Conservation (phyloP, 2,888 invertebrate species). For the Elaeidobius kamerunicus region DNA sequence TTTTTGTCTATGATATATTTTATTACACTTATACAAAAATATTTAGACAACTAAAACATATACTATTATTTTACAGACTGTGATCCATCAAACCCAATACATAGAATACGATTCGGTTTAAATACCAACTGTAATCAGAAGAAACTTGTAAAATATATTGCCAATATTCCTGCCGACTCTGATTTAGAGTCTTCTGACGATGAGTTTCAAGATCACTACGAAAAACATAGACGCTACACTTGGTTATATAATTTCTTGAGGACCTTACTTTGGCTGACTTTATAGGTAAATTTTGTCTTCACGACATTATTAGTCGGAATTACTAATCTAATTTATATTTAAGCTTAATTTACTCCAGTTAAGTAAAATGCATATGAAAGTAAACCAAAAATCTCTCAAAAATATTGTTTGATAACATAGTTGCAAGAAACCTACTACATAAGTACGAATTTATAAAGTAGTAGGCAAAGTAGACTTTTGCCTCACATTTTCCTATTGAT, state of each 20-base stretch:
- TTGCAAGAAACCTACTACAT: too few species aligned
- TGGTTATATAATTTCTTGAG: constrained; percentile 57
- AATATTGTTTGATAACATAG: too few species aligned
- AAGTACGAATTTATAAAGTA: too few species aligned
- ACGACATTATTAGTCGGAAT: not conserved
- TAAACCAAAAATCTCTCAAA: too few species aligned
- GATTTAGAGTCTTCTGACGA: constrained; percentile 32
- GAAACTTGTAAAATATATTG: constrained; percentile 58
- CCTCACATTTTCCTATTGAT: too few species aligned
- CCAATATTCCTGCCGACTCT: constrained; percentile 46
- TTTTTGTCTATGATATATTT: too few species aligned
- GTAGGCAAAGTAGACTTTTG: too few species aligned
- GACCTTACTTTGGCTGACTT: constrained; percentile 62
- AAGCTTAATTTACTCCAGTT: not conserved
- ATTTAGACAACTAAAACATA: too few species aligned
- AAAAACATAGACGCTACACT: constrained; percentile 40
- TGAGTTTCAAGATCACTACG: constrained; percentile 32
- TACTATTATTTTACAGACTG: constrained; percentile 54
- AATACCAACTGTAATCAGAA: constrained; percentile 60
- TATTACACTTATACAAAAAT: too few species aligned
- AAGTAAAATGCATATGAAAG: too few species aligned
- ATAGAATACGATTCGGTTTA: constrained; percentile 42
- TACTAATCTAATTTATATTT: not conserved
- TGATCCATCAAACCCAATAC: constrained; percentile 52
- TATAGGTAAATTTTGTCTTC: constrained; percentile 45